Conservation (phyloP, 2,888 invertebrate species). For the Formica aserva region DNA sequence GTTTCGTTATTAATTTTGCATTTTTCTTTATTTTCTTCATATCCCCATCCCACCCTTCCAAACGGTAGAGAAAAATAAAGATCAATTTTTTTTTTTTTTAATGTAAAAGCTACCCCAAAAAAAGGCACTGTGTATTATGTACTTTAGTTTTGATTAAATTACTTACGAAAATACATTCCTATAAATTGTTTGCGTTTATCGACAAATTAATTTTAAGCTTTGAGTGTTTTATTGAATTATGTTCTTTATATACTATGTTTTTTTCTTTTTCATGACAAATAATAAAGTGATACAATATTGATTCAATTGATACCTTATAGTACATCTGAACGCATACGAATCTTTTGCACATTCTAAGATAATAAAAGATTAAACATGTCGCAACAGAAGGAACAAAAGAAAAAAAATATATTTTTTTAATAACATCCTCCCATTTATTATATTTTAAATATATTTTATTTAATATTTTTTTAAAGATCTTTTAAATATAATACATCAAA, state of each 20-base stretch:
- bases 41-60: neutral
- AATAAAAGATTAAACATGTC: neutral
- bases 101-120: slow-evolving; percentile 24
- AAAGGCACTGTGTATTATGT: neutral
- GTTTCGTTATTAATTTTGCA: slow-evolving; percentile 31
- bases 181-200: slow-evolving; percentile 53
- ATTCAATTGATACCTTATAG: slow-evolving; percentile 35
- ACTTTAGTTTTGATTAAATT: slow-evolving; percentile 42
- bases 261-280: slow-evolving; percentile 66
- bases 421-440: neutral
- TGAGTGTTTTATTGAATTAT: slow-evolving; percentile 67
- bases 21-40: slow-evolving; percentile 19
- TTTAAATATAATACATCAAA: too few species aligned
- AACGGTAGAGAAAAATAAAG: slow-evolving; percentile 47
- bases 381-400: neutral
- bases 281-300: slow-evolving; percentile 71
- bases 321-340: neutral
- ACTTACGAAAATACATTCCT: slow-evolving; percentile 45
- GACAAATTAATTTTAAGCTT: slow-evolving; percentile 64
- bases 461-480: neutral
- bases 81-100: slow-evolving; percentile 23
- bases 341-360: neutral
- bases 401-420: neutral
- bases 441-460: neutral
- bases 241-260: slow-evolving; percentile 61